Base-by-base conservation (phyloP, 2,888 invertebrate genomes). In the Elysia crispata region DNA sequence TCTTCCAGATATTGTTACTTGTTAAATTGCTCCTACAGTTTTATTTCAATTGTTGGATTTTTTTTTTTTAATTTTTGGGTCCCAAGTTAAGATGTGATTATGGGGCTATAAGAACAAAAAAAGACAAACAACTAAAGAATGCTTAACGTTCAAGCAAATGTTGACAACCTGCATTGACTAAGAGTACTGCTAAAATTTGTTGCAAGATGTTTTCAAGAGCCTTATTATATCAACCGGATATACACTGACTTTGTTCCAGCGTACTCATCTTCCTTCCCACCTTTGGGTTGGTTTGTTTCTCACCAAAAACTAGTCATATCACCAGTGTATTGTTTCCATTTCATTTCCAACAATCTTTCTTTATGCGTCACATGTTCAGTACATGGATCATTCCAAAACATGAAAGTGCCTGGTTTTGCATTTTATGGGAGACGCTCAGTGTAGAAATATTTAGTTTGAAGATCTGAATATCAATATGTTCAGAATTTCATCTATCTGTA, bases 1-100 rank as follows among this genome's bases (percentile, higher is more conserved):
- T 73, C 73, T 73, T 73, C 73, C 73, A 73, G 69, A 33, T 18
- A 31, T n/a, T 73, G 73, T 73, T 73, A 54, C 73, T 41, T 73
- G 73, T 73, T 73, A 73, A 73, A 70, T 33, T 41, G 67, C n/a
- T n/a, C 20, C 33, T n/a, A 31, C 30, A 20, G 1, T 70, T 20
- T 41, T 13, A 20, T 25, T 70, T 31, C 6, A 33, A 33, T 33
- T 70, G 25, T 18, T 33, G 31, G 30, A 33, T 70, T 70, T 70
- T 30, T 33, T 31, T n/a, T 33, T 70, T 41, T 41, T 41, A 11
- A 8, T 33, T 70, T 41, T 41, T 41, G 41, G 41, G 41, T 6
- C 5, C 5, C 5, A 11, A 41, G 41, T 6, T 15, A 33, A 70
- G 18, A 8, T 30, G n/a, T 70, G 20, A 28, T 6, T 23, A 20